phyloP scores from a whole-genome alignment of 2,113 vertebrate species.

The Nibea albiflora region DNA sequence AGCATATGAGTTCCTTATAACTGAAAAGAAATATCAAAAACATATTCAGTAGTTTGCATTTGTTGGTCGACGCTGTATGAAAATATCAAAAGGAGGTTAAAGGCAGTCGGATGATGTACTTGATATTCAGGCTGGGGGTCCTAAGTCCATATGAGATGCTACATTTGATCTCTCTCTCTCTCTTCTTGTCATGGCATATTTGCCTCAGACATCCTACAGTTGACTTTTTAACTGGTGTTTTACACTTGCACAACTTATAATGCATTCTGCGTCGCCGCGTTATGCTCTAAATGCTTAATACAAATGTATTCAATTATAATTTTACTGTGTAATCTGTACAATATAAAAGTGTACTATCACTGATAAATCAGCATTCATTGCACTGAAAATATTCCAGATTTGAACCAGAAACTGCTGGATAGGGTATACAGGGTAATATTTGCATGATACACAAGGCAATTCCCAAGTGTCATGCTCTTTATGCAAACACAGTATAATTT shows the following conservation, averaged over 20 bases:
- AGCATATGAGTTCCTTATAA: background rate
- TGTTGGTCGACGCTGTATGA: background rate
- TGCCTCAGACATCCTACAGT: background rate
- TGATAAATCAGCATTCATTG: slow-evolving; percentile 57
- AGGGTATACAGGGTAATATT: slow-evolving; percentile 51
- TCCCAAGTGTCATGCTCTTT: slow-evolving; percentile 71
- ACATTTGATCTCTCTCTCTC: background rate
- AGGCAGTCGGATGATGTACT: background rate
- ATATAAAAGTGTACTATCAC: slow-evolving; percentile 18
- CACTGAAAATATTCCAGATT: slow-evolving; percentile 40
- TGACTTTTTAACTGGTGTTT: background rate
- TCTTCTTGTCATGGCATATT: background rate
- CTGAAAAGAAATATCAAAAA: background rate
- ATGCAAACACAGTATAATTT: slow-evolving; percentile 69
- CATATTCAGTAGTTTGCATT: background rate
- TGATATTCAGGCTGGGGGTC: background rate
- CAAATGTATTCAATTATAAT: background rate
- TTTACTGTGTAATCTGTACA: background rate
- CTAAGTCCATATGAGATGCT: background rate
- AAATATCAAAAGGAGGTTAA: background rate
- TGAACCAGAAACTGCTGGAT: slow-evolving; percentile 39
- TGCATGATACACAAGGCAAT: slow-evolving; percentile 66
- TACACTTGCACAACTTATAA: background rate
- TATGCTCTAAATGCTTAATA: background rate
- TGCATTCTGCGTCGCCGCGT: slow-evolving; percentile 1